Percentiles rank a stretch among this genome's conserved stretches.
These are phyloP conservation scores for Gallinago solitaria DNA, from an alignment of 2,797 vertebrate genomes.

Conservation along the genomic window DNA sequence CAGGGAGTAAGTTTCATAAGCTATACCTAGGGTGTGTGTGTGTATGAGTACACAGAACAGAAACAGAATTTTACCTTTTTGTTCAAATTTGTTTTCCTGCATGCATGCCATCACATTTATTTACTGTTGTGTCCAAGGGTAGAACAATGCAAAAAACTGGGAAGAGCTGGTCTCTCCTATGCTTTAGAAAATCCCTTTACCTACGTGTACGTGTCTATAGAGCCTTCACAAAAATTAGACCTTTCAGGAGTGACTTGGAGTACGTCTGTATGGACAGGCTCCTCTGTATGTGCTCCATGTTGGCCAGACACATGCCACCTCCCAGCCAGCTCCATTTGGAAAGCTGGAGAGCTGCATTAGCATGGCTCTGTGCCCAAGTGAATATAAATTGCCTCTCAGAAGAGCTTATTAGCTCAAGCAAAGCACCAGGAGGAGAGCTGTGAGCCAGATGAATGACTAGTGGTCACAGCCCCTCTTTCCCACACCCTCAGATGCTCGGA, in stretches of 20 bases:
- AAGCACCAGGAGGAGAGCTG: neutral
- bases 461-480: neutral
- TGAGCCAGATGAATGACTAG: neutral
- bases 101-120: neutral
- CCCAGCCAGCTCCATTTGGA: conserved; percentile 25
- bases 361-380: conserved; percentile 18
- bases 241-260: neutral
- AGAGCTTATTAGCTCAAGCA: neutral
- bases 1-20: neutral
- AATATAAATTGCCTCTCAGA: neutral
- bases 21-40: neutral
- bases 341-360: conserved; percentile 19
- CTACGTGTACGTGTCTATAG: neutral
- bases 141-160: neutral
- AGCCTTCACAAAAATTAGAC: neutral
- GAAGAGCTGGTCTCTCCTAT: neutral
- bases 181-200: neutral
- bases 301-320: conserved; percentile 20
- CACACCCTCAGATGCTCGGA: neutral
- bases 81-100: neutral
- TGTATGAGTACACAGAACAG: neutral
- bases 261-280: neutral
- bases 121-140: neutral
- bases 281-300: neutral
- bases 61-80: neutral